Base-by-base conservation (phyloP, 2,888 invertebrate genomes). In the Hanleya hanleyi region DNA sequence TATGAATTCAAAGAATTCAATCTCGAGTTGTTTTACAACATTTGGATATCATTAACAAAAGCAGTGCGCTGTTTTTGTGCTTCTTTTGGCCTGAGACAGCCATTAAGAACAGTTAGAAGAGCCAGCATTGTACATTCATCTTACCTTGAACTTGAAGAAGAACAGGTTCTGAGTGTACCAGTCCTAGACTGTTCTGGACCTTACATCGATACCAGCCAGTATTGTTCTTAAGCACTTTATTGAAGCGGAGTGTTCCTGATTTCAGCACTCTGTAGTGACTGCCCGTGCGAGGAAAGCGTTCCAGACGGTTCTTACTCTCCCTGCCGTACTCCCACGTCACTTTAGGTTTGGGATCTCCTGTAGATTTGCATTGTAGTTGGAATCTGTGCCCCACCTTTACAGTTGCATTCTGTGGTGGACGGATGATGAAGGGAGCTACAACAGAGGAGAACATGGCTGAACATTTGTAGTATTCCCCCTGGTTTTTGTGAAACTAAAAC, bases 71-170 rank as follows among this genome's bases (percentile, higher is more conserved):
- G n/a, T n/a, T n/a, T n/a, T n/a, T n/a, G n/a, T n/a, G n/a, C n/a
- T n/a, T n/a, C n/a, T n/a, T n/a, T n/a, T n/a, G n/a, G n/a, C n/a
- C n/a, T n/a, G n/a, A n/a, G n/a, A n/a, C n/a, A n/a, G n/a, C n/a
- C n/a, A n/a, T n/a, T n/a, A n/a, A n/a, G n/a, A n/a, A n/a, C n/a
- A n/a, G n/a, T 1, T 66, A 66, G 9, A 6, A 61, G 3, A 38
- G 9, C 26, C 35, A 33, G 5, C 29, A 37, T 18, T 36, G 37
- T 12, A 6, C 5, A 74, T n/a, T n/a, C n/a, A n/a, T n/a, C 80
- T 74, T 70, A 87, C 87, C 84, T 77, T 87, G 80, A 3, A 87
- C 86, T 66, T 76, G 74, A 7, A 87, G 78, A 72, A 76, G 74
- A 6, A 80, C 83, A 0, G 79, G 76, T 6, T 80, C 70, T 3